These are phyloP conservation scores for Teleogryllus occipitalis DNA, from an alignment of 1,140 invertebrate species.

Conservation along the genomic window DNA sequence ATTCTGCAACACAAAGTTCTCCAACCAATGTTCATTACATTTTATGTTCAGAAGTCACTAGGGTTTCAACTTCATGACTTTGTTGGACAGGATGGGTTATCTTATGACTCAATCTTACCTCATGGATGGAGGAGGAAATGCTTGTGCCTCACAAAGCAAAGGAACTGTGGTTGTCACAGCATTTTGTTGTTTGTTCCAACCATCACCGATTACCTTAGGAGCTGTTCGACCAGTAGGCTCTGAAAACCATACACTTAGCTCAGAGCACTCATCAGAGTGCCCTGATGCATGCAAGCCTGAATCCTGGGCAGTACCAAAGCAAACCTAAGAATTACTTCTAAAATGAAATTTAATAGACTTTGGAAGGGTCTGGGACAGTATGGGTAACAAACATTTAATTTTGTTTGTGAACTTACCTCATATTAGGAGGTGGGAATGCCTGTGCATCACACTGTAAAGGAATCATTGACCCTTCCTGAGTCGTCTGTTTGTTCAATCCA, in stretches of 20 bases:
- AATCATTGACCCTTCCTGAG: slow-evolving; percentile 28
- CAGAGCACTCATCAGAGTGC: background rate
- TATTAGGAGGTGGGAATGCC: slow-evolving; percentile 46
- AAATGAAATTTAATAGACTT: background rate
- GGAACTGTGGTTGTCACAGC: slow-evolving; percentile 30
- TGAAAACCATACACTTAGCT: slow-evolving; percentile 29
- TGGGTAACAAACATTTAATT: background rate
- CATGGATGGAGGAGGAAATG: slow-evolving; percentile 46
- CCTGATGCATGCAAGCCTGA: background rate
- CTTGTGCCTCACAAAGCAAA: slow-evolving; percentile 57
- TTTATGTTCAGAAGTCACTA: background rate
- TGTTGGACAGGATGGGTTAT: too few relatives aligned
- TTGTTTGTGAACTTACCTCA: slow-evolving; percentile 34
- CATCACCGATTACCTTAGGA: slow-evolving; percentile 50
- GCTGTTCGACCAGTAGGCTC: slow-evolving; percentile 52
- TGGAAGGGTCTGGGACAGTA: background rate
- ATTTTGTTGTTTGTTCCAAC: slow-evolving; percentile 43
- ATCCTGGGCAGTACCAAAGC: background rate
- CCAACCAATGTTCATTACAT: background rate
- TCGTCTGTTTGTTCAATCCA: slow-evolving; percentile 44
- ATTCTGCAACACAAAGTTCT: background rate
- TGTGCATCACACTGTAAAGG: slow-evolving; percentile 57
- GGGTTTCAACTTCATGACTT: too few relatives aligned
- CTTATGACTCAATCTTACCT: slow-evolving; percentile 32
- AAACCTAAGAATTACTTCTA: background rate